Evolutionary conservation across 2,113 vertebrate species (phyloP), one percentile per base, ranked within the genome.

Genomic region (Pelusios castaneus): DNA sequence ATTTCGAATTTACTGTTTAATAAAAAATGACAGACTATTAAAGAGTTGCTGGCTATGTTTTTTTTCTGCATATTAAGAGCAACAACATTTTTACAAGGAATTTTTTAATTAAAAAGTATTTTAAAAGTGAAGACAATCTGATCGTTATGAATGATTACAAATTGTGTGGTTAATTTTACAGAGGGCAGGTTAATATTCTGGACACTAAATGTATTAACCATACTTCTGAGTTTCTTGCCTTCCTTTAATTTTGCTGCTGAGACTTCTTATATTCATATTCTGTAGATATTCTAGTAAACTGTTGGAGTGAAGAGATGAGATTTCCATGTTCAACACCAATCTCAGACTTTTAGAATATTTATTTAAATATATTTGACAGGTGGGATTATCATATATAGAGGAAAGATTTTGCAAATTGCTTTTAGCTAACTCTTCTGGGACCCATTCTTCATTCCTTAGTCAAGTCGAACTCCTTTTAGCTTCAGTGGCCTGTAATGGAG

Each of bases 31-130:
- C 82, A 95, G 56, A 60, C 91, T 83, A 83, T 88, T 13, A n/a
- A 80, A 83, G 52, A 85, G 49, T 89, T 86, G 76, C 70, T 76
- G 67, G 89, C 91, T 83, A 92, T 80, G 89, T 29, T 43, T 84
- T 97, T 58, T 97, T 97, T 96, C 92, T 94, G 45, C 63, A 2
- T 95, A 95, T 91, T 96, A 92, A 97, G 80, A 95, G 95, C 95
- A 97, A 87, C 97, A 95, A 95, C 95, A 82, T 25, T 84, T 76
- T 95, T 89, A 87, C 93, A 97, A 97, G 84, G 1, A 6, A 11
- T 22, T 87, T 56, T 83, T 83, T 96, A 95, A 97, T 90, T 88
- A 95, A 89, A 96, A 95, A 91, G 79, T 49, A 4, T 97, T 95
- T 93, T 77, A 85, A 84, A 95, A 96, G 80, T 79, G 91, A 91